These are phyloP conservation scores for Choristoneura fumiferana DNA, from an alignment of 1,140 invertebrate genomes.

Conservation along the genomic window DNA sequence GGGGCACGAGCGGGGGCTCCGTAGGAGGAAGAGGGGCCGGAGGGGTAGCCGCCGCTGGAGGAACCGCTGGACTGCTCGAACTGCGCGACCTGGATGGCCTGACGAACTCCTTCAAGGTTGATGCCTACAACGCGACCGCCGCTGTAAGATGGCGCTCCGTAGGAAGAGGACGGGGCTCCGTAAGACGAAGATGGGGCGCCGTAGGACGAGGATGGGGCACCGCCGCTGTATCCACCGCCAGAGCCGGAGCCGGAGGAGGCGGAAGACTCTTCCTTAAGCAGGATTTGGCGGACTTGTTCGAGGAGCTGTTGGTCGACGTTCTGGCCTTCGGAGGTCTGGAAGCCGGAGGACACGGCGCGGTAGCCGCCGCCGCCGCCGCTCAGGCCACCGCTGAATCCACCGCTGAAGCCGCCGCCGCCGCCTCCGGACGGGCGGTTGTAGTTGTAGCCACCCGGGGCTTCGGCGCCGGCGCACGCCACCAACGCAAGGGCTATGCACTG, in stretches of 20 bases:
- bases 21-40: constrained; percentile 78
- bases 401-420: constrained; percentile 69
- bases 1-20: constrained; percentile 68
- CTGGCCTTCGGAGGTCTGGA: constrained; percentile 85
- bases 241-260: constrained; percentile 72
- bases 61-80: constrained; percentile 79
- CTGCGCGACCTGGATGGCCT: constrained; percentile 87
- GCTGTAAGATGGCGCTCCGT: constrained; percentile 80
- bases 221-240: constrained; percentile 56
- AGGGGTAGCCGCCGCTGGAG: constrained; percentile 78
- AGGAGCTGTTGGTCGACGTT: constrained; percentile 85
- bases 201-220: constrained; percentile 76
- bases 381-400: constrained; percentile 67
- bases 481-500: constrained; percentile 78
- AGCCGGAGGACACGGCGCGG: constrained; percentile 83
- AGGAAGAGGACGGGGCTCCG: constrained; percentile 81
- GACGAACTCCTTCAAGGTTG: constrained; percentile 86
- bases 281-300: constrained; percentile 87
- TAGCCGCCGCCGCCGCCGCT: constrained; percentile 77
- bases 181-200: constrained; percentile 80
- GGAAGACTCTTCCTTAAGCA: constrained; percentile 84
- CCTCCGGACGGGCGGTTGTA: constrained; percentile 72
- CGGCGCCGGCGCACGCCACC: constrained; percentile 65
- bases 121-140: constrained; percentile 85
- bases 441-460: constrained; percentile 73